These are phyloP conservation scores for Aurelia aurita DNA, from an alignment of 30 jellyfish, hydroid and myxozoan genomes.

Conservation along the genomic window DNA sequence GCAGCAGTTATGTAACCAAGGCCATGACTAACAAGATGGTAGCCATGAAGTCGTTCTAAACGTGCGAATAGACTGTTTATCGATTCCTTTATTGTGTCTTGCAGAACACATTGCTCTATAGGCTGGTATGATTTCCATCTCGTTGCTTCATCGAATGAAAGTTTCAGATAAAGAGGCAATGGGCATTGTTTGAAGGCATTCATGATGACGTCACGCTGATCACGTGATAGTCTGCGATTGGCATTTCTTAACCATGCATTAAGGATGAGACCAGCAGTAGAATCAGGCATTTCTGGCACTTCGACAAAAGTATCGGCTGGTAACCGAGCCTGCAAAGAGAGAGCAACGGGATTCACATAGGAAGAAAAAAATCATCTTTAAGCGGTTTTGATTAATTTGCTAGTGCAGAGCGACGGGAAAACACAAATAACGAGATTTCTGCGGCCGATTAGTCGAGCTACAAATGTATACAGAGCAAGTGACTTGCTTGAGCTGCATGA, in stretches of 20 bases:
- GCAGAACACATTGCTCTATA: constrained; percentile 45
- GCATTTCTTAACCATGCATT: constrained; percentile 80
- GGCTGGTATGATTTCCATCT: constrained; percentile 83
- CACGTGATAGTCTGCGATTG: constrained; percentile 31
- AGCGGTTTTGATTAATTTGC: too few relatives aligned
- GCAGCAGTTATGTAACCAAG: constrained; percentile 91
- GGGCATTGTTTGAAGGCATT: constrained; percentile 68
- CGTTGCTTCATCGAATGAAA: constrained; percentile 78
- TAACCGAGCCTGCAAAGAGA: constrained; percentile 32
- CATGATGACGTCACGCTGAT: constrained; percentile 62
- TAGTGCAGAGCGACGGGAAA: too few relatives aligned
- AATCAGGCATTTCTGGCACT: constrained; percentile 73
- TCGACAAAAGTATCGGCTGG: constrained; percentile 52
- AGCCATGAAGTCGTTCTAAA: constrained; percentile 84
- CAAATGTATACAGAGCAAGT: too few relatives aligned
- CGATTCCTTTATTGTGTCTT: constrained; percentile 54
- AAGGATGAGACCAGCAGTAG: constrained; percentile 70
- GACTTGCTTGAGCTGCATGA: too few relatives aligned
- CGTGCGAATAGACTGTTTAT: constrained; percentile 70
- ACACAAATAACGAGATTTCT: too few relatives aligned
- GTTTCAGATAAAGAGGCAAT: constrained; percentile 80
- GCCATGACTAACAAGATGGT: constrained; percentile 63
- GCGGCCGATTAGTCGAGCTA: too few relatives aligned
- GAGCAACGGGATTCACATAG: not conserved
- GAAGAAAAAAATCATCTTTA: not conserved